Percentiles rank a stretch among this genome's conserved stretches.
Evolutionary conservation across 2,888 invertebrate species (phyloP).

Genomic region (Ormyrus thymus): DNA sequence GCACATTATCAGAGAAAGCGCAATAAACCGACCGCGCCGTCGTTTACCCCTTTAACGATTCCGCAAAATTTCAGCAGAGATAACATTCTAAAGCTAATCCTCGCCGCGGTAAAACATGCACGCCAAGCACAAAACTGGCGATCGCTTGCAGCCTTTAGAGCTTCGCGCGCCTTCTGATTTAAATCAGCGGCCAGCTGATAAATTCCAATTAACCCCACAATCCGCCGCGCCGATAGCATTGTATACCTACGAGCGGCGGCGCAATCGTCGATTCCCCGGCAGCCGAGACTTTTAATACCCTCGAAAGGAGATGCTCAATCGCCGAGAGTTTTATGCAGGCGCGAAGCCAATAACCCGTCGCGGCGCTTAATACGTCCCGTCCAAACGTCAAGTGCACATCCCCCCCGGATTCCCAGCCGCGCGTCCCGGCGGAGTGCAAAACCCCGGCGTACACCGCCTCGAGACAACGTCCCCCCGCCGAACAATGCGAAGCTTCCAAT

Average conservation of each 20-base stretch:
- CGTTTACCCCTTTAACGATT: not conserved
- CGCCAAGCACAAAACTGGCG: not conserved
- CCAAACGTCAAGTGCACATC: not conserved
- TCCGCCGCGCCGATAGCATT: conserved; percentile 13
- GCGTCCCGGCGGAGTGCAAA: no score
- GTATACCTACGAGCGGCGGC: not conserved
- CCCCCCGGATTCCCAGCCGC: conserved; percentile 2
- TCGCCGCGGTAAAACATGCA: not conserved
- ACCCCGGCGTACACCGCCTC: no score
- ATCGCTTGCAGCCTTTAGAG: not conserved
- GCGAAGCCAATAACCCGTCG: not conserved
- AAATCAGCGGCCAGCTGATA: conserved; percentile 8
- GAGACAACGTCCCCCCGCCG: no score
- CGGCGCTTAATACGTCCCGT: not conserved
- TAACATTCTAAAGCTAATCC: not conserved
- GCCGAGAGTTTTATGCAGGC: not conserved
- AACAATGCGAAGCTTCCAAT: no score
- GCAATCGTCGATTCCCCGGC: not conserved
- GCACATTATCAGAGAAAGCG: conserved; percentile 23
- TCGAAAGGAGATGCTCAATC: conserved; percentile 2
- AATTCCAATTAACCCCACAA: conserved; percentile 32
- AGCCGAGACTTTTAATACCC: not conserved
- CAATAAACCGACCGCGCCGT: conserved; percentile 15
- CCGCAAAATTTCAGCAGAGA: not conserved
- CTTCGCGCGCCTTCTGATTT: not conserved